These are phyloP conservation scores for Patiria pectinifera DNA, from an alignment of 53 echinoderm and acorn worm species.

Conservation along the genomic window DNA sequence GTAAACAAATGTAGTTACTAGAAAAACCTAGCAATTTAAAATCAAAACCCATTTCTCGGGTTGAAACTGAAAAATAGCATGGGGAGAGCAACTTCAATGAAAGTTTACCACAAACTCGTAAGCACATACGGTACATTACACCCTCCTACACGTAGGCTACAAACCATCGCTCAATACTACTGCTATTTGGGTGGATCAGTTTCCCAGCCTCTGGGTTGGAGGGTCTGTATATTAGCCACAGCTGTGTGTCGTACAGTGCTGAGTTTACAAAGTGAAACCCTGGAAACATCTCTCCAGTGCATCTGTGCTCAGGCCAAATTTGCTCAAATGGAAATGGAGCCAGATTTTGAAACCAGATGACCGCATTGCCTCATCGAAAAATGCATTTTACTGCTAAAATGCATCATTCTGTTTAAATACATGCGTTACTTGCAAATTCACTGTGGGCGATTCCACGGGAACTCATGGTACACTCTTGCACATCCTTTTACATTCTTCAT, in stretches of 20 bases:
- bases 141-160: not conserved
- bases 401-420: too few species aligned
- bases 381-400: not conserved
- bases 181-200: not conserved
- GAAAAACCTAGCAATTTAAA: too few species aligned
- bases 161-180: not conserved
- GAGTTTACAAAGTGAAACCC: not conserved
- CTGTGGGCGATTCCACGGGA: too few species aligned
- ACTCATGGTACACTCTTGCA: too few species aligned
- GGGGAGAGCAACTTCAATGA: not conserved
- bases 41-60: too few species aligned
- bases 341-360: not conserved
- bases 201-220: conserved; percentile 2
- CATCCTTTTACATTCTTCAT: too few species aligned
- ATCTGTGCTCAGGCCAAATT: not conserved
- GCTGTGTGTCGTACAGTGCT: not conserved
- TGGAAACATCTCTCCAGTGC: not conserved
- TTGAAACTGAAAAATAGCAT: too few species aligned
- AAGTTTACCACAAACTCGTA: not conserved
- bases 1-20: too few species aligned
- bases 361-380: not conserved
- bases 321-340: not conserved
- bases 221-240: not conserved
- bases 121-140: not conserved
- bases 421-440: too few species aligned